Base-by-base conservation (phyloP, 2,888 invertebrate species). In the Nycteola revayana region DNA sequence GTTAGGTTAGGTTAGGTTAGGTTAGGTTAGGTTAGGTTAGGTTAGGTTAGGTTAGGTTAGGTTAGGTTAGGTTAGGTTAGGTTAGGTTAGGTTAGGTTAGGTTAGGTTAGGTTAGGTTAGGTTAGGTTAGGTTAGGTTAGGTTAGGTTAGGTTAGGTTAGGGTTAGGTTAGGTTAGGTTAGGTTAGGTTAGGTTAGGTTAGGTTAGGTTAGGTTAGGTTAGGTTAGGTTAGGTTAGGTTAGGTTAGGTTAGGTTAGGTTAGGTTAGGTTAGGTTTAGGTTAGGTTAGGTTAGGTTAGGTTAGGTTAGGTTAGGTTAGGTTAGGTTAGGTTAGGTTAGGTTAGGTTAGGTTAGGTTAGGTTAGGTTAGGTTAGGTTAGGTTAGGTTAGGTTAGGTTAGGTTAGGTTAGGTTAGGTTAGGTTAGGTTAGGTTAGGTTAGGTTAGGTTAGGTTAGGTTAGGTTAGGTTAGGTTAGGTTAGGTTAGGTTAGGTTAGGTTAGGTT, bases 261-360 rank as follows among this genome's bases (percentile, higher is more conserved):
- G 26, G 30, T 30, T 30, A 26, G 36, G 30, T 36, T 26, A 30
- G 36, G 30, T 36, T 30, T n/a, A n/a, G n/a, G n/a, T 35, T 29
- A 29, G 35, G 29, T 35, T 29, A 29, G 35, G n/a, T n/a, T n/a
- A n/a, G n/a, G n/a, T n/a, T n/a, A n/a, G n/a, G n/a, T n/a, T n/a
- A n/a, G n/a, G n/a, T n/a, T n/a, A n/a, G 14, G 14, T 14, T 30
- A 30, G 30, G 23, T 30, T 30, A 30, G 30, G 30, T 14, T 42
- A 33, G 35, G 39, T 35, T 40, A 35, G 35, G 39, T 35, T 42
- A 33, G 36, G 42, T 36, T 42, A 33, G 36, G 42, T 36, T 42
- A 33, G 36, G 42, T 36, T 42, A 33, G 36, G 42, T 38, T 36
- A 31, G 32, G 36, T 36, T 36, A 32, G 36, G 36, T 36, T 36